Evolutionary conservation across 64 coral and sea anemone species (phyloP), one percentile per base, ranked within the genome.

Genomic region (Montipora capricornis): DNA sequence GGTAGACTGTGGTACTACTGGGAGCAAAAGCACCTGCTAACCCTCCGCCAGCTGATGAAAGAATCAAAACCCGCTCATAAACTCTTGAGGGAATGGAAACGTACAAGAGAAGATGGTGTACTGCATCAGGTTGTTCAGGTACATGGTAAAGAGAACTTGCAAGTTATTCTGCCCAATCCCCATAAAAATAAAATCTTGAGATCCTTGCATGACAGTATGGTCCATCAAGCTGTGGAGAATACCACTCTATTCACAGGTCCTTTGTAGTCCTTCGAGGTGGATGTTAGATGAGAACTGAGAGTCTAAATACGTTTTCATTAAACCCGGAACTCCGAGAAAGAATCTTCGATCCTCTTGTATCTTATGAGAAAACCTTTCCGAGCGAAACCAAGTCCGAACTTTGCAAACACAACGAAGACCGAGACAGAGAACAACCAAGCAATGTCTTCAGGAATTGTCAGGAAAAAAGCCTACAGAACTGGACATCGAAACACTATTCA

Each of bases 11-110:
- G 67, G 78, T 62, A 89, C 50, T 94, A 89, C 53, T 94, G 87
- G 86, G 29, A 83, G 57, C 7, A 4, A 3, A 73, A 94, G 14
- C 87, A 89, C 60, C 86, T 86, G 19, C 86, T 78, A 24, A 88
- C 87, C 48, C 70, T 94, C 5, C 74, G 92, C 12, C 84, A 89
- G 78, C 92, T 94, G 45, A 94, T 89, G 83, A 94, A 82, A 47
- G 52, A 94, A 55, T 5, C 77, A 76, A 94, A 75, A 73, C 77
- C 76, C 70, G 86, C 67, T 6, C 51, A 73, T 12, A 88, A 69
- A 59, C 16, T 94, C 12, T 20, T 93, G 52, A 50, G 91, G 78
- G 75, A 93, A 14, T 93, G 76, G 91, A 93, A 93, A 49, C 26
- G 68, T 55, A 80, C 73, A 9, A 78, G 71, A 55, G 83, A 93